Base-by-base conservation (phyloP, 2,888 invertebrate genomes). In the Philereme transversata region DNA sequence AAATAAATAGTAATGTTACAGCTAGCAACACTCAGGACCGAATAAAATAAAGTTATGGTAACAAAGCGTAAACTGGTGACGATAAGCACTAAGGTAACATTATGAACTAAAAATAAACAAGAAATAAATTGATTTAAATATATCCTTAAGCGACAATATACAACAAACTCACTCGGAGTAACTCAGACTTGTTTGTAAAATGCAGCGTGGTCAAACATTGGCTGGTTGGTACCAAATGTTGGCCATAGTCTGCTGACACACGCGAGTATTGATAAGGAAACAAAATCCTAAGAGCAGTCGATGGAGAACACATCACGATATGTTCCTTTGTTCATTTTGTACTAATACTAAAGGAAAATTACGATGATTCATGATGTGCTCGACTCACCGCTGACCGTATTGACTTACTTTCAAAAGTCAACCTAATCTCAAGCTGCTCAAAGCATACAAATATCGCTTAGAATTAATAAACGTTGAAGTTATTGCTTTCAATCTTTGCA, bases 1-100 rank as follows among this genome's bases (percentile, higher is more conserved):
- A 61, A 60, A 68, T 64, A 64, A 64, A 64, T 61, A 22, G 22
- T 22, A 22, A 64, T 54, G 59, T 49, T 56, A 57, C 56, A 62
- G 51, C 56, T 50, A 48, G 55, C 65, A 57, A 66, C 53, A 62
- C 60, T 57, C 60, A 43, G 51, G 59, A 65, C 63, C 51, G 33
- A 56, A 66, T 60, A 56, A 76, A 76, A 81, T 78, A 82, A 64
- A 75, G 72, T 78, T 79, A 82, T 87, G 87, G 89, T 90, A 89
- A 90, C 88, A 81, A 82, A 82, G 79, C 81, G 81, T 87, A 79
- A 85, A 83, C 82, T 84, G 83, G 83, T 87, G 84, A 85, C 79
- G 78, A 51, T 80, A 83, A 80, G 77, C 78, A 78, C 76, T 69
- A 79, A 78, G 78, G 81, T 82, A 81, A 83, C 81, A 75, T 79